Evolutionary conservation across 1,140 invertebrate species (phyloP).

Genomic region (Lanistes nyassanus): DNA sequence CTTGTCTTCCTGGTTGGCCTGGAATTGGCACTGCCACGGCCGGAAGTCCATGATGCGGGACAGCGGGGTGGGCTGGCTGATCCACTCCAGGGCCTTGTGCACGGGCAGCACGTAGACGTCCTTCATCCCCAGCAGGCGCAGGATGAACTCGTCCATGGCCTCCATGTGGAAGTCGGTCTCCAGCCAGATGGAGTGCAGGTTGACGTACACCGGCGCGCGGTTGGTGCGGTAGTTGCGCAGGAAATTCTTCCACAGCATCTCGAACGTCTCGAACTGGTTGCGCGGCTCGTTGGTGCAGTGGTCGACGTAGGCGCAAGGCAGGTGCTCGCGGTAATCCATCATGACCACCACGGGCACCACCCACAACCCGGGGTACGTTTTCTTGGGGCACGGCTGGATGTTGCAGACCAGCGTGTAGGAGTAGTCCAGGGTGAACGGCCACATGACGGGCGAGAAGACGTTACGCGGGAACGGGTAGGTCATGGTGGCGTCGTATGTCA

Average conservation of each 20-base stretch:
- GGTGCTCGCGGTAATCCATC: constrained; percentile 47
- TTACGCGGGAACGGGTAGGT: constrained; percentile 48
- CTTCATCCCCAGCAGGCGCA: constrained; percentile 36
- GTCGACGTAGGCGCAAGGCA: constrained; percentile 51
- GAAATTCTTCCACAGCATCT: constrained; percentile 50
- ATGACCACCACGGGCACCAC: constrained; percentile 52
- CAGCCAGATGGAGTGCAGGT: constrained; percentile 53
- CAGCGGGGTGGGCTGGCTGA: constrained; percentile 46
- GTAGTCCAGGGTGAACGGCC: constrained; percentile 55
- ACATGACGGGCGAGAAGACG: constrained; percentile 43
- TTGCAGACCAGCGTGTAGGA: constrained; percentile 46
- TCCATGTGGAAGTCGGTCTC: constrained; percentile 43
- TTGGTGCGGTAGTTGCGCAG: constrained; percentile 43
- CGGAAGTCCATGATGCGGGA: constrained; percentile 36
- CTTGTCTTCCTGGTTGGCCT: constrained; percentile 34
- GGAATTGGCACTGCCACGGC: constrained; percentile 44
- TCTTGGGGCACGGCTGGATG: constrained; percentile 47
- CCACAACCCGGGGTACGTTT: constrained; percentile 52
- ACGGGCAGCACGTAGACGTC: constrained; percentile 52
- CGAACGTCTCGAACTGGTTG: constrained; percentile 40
- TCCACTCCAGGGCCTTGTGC: constrained; percentile 49
- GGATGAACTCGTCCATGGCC: constrained; percentile 46
- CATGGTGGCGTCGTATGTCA: constrained; percentile 48
- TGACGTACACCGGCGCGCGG: constrained; percentile 51
- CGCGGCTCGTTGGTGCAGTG: constrained; percentile 46